A percentile compares a stretch with the other conserved stretches of the same genome.
Evolutionary conservation across 2,113 vertebrate genomes (phyloP).

Genomic region (Grammomys surdaster): DNA sequence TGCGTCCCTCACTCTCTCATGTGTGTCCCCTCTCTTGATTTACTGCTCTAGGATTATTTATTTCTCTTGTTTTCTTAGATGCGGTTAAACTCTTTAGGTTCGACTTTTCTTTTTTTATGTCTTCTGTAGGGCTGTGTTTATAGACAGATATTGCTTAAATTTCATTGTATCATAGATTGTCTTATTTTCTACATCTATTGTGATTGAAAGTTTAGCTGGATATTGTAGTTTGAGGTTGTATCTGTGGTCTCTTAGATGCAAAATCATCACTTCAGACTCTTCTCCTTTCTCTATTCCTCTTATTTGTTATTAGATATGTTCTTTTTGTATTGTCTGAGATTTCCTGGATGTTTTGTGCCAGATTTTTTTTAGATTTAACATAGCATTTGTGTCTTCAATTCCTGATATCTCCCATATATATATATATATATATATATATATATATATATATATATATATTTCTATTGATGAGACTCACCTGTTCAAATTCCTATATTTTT

Average conservation of each 20-base stretch:
- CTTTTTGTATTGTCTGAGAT: too few relatives aligned
- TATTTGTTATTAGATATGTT: not conserved
- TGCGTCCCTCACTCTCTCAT: too few relatives aligned
- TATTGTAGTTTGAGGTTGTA: not conserved
- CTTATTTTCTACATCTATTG: not conserved
- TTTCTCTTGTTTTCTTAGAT: not conserved
- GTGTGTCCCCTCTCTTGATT: not conserved
- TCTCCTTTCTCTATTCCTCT: not conserved
- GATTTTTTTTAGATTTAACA: too few relatives aligned
- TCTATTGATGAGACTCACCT: not conserved
- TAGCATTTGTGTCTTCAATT: not conserved
- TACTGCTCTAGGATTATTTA: not conserved
- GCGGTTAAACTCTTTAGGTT: not conserved
- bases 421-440: not conserved
- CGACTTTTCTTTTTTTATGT: not conserved
- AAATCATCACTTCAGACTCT: not conserved
- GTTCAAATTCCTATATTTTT: not conserved
- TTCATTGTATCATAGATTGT: not conserved
- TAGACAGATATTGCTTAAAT: not conserved
- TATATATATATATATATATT: not conserved
- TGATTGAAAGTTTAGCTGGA: not conserved
- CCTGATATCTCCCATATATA: not conserved
- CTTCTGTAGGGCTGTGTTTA: not conserved
- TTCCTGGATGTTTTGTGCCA: not conserved
- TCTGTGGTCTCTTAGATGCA: not conserved